Conservation (phyloP, 2,888 invertebrate species). For the Andrena flavipes region DNA sequence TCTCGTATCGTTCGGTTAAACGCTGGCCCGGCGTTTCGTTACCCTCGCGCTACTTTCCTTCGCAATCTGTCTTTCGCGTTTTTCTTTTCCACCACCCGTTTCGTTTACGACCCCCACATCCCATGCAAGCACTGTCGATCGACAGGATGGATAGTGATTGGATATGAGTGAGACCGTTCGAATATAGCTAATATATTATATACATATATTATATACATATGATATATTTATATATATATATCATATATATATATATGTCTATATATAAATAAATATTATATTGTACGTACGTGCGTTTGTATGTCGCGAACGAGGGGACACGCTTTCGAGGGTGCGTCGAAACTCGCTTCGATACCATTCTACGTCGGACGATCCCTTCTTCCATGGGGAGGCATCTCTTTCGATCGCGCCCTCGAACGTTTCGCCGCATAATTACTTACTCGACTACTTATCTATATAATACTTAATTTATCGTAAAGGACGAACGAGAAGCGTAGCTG, state of each 20-base stretch:
- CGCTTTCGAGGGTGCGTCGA: conserved; percentile 48
- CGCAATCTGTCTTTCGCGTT: neutral
- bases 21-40: neutral
- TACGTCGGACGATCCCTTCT: neutral
- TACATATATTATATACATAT: conserved; percentile 70
- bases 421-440: conserved; percentile 62
- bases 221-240: too few species aligned
- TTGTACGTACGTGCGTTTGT: conserved; percentile 69
- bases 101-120: conserved; percentile 4
- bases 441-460: conserved; percentile 53
- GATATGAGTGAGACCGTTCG: conserved; percentile 81
- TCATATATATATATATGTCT: conserved; percentile 17
- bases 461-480: conserved; percentile 67
- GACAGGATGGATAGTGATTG: conserved; percentile 77
- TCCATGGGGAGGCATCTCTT: neutral
- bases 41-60: neutral
- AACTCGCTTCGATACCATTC: conserved; percentile 16
- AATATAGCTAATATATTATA: conserved; percentile 80
- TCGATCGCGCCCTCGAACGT: conserved; percentile 49
- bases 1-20: neutral
- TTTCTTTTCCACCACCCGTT: neutral
- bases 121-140: conserved; percentile 51
- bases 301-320: conserved; percentile 66
- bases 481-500: conserved; percentile 50
- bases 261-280: conserved; percentile 61